Base-by-base conservation (phyloP, 2,113 vertebrate genomes). In the Grammomys dolichurus region DNA sequence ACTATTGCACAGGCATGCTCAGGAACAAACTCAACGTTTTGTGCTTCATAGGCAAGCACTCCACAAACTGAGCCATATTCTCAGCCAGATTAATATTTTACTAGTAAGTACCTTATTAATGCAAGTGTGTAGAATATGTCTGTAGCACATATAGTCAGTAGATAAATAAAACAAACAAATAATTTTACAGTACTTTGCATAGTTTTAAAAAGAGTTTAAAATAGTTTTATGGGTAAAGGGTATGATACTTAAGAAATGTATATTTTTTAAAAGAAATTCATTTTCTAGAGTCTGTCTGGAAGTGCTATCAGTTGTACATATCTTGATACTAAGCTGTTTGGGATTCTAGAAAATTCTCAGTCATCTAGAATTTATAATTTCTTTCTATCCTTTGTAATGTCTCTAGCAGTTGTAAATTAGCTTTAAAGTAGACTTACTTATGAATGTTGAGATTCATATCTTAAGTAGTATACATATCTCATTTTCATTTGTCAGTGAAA, bases 21-120 rank as follows among this genome's bases (percentile, higher is more conserved):
- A 54, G 65, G 6, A 51, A 36, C 1, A 36, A 51, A 14, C 0
- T n/a, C 46, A n/a, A 33, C 11, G 7, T 51, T 24, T 24, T 8
- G 20, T 14, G 10, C 7, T n/a, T 54, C 11, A 67, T 8, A 54
- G 19, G 17, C 19, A 54, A 87, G 31, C 60, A 86, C 20, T 82
- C 81, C 63, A 14, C 0, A 7, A 67, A 26, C 80, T 40, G 36
- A 60, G 5, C 9, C 80, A 60, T 24, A 40, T 26, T 60, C 60
- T 48, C 40, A 72, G 7, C 7, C 19, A 54, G 33, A 8, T 78
- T 82, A 84, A 87, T 86, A 40, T 67, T 76, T 89, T 72, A 72
- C 4, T 82, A 80, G 28, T 65, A 80, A 97, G 7, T 43, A n/a
- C 2, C 19, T 84, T 54, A 95, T 85, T 80, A 93, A 78, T 93